Percentiles rank a stretch among this genome's conserved stretches.
These are phyloP conservation scores for Eira barbara DNA, from an alignment of 2,113 vertebrate species.

Conservation along the genomic window DNA sequence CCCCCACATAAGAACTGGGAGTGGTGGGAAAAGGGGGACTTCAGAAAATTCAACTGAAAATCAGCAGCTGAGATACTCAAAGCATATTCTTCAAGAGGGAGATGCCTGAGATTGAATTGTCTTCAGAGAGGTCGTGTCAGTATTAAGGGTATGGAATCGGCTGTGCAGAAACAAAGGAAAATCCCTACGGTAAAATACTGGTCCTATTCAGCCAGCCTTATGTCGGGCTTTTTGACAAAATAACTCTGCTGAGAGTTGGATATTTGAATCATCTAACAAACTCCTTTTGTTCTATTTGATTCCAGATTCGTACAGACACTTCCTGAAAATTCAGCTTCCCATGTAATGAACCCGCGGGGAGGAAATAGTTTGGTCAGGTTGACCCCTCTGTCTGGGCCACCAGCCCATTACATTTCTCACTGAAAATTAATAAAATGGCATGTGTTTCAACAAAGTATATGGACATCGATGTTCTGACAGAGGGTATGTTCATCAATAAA, in stretches of 20 bases:
- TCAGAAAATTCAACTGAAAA: background rate
- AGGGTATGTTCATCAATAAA: background rate
- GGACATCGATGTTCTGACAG: background rate
- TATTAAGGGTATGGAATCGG: background rate
- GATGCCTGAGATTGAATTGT: background rate
- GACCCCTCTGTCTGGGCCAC: background rate
- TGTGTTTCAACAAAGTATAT: background rate
- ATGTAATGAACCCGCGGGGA: background rate
- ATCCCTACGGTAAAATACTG: background rate
- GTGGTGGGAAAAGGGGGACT: background rate
- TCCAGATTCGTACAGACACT: background rate
- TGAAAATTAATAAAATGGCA: background rate
- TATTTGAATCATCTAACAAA: background rate
- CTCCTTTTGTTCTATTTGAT: background rate
- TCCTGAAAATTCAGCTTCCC: background rate
- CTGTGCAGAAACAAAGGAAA: background rate
- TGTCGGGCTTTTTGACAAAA: background rate
- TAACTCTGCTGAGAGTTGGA: background rate
- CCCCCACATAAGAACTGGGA: background rate
- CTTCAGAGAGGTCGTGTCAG: background rate
- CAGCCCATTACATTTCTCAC: background rate
- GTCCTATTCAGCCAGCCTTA: background rate
- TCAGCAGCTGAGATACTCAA: background rate
- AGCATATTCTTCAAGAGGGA: background rate
- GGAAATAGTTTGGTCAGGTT: background rate